phyloP scores from a whole-genome alignment of 2,888 invertebrate genomes.

The Lasioglossum figueresi region DNA sequence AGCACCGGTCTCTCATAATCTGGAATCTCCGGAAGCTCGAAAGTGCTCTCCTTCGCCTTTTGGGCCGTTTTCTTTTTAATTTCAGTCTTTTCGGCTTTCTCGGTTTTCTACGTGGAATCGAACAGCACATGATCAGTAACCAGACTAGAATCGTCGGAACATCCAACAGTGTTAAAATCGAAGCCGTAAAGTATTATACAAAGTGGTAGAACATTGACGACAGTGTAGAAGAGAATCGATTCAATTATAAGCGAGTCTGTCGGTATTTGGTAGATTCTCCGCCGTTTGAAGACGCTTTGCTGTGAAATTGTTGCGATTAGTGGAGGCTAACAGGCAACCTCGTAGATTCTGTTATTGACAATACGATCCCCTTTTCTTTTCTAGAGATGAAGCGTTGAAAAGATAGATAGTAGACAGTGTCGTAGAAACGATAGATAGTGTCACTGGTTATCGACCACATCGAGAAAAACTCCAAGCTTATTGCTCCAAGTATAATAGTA shows the following conservation, averaged over 20 bases:
- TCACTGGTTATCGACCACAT: slow-evolving; percentile 27
- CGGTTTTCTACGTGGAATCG: slow-evolving; percentile 76
- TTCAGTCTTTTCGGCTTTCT: slow-evolving; percentile 78
- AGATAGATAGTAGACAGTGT: neutral
- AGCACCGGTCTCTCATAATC: slow-evolving; percentile 87
- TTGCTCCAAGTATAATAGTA: neutral
- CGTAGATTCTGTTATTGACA: neutral
- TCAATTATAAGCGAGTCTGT: neutral
- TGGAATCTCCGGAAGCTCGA: slow-evolving; percentile 82
- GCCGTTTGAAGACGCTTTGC: neutral
- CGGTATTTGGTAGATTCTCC: neutral
- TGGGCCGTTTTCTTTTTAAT: slow-evolving; percentile 79
- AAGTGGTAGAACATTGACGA: slow-evolving; percentile 23
- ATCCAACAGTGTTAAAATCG: slow-evolving; percentile 8
- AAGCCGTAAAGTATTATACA: slow-evolving; percentile 34
- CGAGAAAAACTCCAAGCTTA: slow-evolving; percentile 16
- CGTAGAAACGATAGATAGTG: slow-evolving; percentile 2
- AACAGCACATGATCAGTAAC: neutral
- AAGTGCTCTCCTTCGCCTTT: slow-evolving; percentile 77
- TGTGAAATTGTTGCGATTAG: neutral
- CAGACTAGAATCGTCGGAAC: neutral
- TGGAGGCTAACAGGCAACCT: neutral
- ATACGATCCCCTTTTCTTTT: neutral
- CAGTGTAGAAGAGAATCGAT: slow-evolving; percentile 1
- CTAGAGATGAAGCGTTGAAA: neutral